Percentiles rank a stretch among this genome's conserved stretches.
These are phyloP conservation scores for Mus caroli DNA, from an alignment of 2,797 vertebrate species.

Conservation along the genomic window DNA sequence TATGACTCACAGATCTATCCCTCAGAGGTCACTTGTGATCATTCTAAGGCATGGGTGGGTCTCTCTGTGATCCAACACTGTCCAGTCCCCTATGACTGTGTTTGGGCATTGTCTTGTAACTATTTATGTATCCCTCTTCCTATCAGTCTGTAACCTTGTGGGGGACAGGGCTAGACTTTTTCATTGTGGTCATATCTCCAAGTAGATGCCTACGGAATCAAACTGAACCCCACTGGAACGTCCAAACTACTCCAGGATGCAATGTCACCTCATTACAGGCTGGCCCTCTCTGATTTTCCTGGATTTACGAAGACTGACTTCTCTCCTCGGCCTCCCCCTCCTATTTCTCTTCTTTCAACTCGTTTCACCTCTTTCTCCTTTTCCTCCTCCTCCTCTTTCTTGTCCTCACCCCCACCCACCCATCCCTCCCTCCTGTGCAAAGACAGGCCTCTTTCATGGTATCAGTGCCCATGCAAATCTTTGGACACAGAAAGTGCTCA, in stretches of 20 bases:
- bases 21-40: not conserved
- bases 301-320: not conserved
- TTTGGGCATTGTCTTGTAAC: not conserved
- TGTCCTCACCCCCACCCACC: not conserved
- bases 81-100: fast-evolving
- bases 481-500: not conserved
- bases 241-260: not conserved
- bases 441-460: fast-evolving
- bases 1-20: fast-evolving
- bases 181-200: not conserved
- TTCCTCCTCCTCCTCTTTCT: not conserved
- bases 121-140: not conserved
- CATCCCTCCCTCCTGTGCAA: not conserved
- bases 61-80: not conserved
- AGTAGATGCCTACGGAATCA: not conserved
- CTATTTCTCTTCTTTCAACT: not conserved
- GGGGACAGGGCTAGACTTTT: not conserved
- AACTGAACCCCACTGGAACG: not conserved
- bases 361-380: not conserved
- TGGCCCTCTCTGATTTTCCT: too few relatives aligned
- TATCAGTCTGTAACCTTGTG: not conserved
- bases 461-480: fast-evolving
- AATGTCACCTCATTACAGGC: fast-evolving
- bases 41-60: fast-evolving
- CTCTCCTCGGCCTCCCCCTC: too few relatives aligned